Base-by-base conservation (phyloP, 1,140 invertebrate species). In the Euglossa dilemma region DNA sequence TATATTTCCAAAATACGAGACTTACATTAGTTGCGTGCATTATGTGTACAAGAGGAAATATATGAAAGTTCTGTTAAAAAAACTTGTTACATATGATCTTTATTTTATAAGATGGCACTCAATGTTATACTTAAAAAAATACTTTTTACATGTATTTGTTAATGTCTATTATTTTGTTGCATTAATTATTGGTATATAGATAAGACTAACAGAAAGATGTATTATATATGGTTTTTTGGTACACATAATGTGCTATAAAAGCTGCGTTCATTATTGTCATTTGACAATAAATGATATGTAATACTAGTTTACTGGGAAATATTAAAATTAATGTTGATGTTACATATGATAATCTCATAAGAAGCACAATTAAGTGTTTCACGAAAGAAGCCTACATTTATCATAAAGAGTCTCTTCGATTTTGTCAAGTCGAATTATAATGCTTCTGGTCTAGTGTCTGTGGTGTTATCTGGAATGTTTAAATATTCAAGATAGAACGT, bases 321-420 rank as follows among this genome's bases (percentile, higher is more conserved):
- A 87, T 80, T 56, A 66, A 85, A 83, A 78, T 83, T 69, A 82
- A 85, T 88, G 83, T 88, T 88, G 80, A 74, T 75, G 74, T 87
- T 80, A 81, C 71, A 85, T 69, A 75, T 85, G 82, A 88, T 80
- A 81, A 83, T 73, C 61, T 80, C 57, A 47, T 76, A 11, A 8
- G 50, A 54, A 36, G 36, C 18, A 47, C 45, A 12, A 43, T 67
- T 20, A 59, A 84, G 59, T 75, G 45, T 61, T 59, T 61, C 71
- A 57, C 25, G 11, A 63, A 63, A 18, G 28, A 63, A 87, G 76
- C 71, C 57, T 82, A 82, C 72, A 47, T 54, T 45, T 82, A 67
- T 69, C 50, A 36, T 50, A 57, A 69, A 52, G 56, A 56, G 23
- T 76, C 54, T 82, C 52, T 76, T 69, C 45, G 18, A 54, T 50